Conservation (phyloP, 2,113 vertebrate genomes). For the Strigops habroptila region DNA sequence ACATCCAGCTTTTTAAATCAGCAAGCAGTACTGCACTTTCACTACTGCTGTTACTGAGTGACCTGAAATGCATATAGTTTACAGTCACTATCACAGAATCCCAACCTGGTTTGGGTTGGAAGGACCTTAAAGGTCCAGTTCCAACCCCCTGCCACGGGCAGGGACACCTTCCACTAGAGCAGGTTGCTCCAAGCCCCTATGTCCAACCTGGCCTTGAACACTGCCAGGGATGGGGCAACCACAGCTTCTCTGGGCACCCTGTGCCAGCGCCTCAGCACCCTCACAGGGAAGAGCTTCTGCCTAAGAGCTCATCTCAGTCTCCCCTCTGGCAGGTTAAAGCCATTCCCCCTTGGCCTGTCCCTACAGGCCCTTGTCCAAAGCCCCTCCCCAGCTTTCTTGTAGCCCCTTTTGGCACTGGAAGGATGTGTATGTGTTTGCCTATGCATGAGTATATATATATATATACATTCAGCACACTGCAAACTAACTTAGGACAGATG, state of each 20-base stretch:
- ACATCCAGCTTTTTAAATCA: neutral
- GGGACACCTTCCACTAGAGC: neutral
- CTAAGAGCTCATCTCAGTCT: neutral
- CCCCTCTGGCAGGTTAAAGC: neutral
- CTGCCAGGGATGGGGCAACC: too few species aligned
- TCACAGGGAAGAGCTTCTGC: neutral
- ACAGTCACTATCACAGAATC: neutral
- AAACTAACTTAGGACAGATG: neutral
- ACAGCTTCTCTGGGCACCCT: too few species aligned
- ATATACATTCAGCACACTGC: neutral
- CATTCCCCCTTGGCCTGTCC: neutral
- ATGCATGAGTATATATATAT: accelerated
- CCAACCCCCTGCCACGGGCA: neutral
- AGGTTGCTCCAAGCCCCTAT: neutral
- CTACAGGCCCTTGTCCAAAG: neutral
- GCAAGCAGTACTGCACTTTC: neutral
- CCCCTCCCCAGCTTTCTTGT: neutral
- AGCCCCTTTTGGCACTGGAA: neutral
- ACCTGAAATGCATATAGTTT: neutral
- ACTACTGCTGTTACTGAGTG: neutral
- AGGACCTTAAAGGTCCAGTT: neutral
- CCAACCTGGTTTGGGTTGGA: neutral
- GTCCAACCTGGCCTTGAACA: too few species aligned
- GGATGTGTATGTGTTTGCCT: neutral
- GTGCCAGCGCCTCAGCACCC: neutral